Percentiles rank a stretch among this genome's conserved stretches.
phyloP scores from a whole-genome alignment of 1,140 invertebrate species.

The Thaumatotibia leucotreta region DNA sequence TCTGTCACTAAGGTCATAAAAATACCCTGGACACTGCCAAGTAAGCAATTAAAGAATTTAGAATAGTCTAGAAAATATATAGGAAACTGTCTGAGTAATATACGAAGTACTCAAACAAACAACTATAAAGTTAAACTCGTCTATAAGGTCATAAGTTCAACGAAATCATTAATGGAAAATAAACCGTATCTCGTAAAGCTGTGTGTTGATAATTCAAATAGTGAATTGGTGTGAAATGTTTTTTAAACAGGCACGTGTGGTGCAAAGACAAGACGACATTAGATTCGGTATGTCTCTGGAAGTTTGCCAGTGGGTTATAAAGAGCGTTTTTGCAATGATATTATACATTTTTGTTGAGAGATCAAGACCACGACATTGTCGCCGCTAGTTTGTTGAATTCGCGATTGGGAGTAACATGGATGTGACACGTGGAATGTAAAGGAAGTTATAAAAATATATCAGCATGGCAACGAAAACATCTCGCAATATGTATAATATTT shows the following conservation, averaged over 20 bases:
- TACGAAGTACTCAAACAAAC: background rate
- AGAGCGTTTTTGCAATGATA: conserved; percentile 7
- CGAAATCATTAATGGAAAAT: background rate
- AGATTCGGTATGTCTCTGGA: conserved; percentile 7
- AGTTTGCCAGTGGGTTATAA: conserved; percentile 1
- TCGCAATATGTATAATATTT: background rate
- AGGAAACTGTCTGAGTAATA: background rate
- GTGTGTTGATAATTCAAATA: background rate
- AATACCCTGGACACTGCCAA: background rate
- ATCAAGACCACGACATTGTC: background rate
- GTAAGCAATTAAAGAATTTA: background rate
- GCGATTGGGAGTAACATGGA: background rate
- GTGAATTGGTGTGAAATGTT: background rate
- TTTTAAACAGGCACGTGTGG: background rate
- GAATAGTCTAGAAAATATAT: background rate
- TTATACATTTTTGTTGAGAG: background rate
- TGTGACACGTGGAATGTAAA: background rate
- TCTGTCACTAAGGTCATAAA: background rate
- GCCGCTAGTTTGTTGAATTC: background rate
- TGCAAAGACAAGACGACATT: conserved; percentile 12
- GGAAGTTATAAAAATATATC: background rate
- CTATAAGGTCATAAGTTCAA: background rate
- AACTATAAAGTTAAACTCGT: background rate
- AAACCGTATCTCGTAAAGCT: background rate
- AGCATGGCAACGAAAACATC: background rate